Conservation (phyloP, 2,888 invertebrate species). For the Drosophila demipolita region DNA sequence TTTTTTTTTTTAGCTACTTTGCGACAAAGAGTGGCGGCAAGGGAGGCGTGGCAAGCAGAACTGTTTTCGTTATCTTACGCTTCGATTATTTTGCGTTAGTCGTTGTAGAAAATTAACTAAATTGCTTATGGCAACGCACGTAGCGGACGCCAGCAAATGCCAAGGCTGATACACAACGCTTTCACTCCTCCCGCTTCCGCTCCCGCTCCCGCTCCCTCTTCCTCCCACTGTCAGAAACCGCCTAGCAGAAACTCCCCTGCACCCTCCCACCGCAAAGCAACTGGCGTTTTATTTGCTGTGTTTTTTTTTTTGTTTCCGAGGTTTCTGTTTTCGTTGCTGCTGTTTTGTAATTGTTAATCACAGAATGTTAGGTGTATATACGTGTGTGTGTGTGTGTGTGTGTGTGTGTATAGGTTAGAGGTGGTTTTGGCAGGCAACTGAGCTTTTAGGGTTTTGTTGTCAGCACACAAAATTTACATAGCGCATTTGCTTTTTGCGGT, state of each 20-base stretch:
- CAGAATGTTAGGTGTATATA: slow-evolving; percentile 53
- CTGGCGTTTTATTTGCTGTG: slow-evolving; percentile 42
- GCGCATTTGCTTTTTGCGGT: slow-evolving; percentile 27
- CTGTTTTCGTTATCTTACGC: slow-evolving; percentile 67
- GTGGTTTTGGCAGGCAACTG: slow-evolving; percentile 1
- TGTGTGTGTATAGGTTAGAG: slow-evolving; percentile 7
- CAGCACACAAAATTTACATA: slow-evolving; percentile 52
- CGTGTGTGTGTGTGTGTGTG: slow-evolving; percentile 18
- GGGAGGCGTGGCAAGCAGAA: slow-evolving; percentile 20
- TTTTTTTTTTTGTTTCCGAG: slow-evolving; percentile 34
- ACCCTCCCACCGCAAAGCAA: background rate
- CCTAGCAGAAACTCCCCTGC: background rate
- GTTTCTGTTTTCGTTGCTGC: slow-evolving; percentile 52
- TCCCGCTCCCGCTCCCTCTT: background rate
- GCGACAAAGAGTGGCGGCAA: background rate
- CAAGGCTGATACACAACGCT: slow-evolving; percentile 19
- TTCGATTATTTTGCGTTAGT: slow-evolving; percentile 72
- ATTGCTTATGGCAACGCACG: slow-evolving; percentile 82
- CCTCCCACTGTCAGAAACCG: background rate
- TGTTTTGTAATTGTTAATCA: slow-evolving; percentile 76
- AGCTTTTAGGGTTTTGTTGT: slow-evolving; percentile 23
- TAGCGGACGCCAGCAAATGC: slow-evolving; percentile 55
- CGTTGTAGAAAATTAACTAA: slow-evolving; percentile 76
- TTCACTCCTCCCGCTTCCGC: background rate
- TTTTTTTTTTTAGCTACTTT: slow-evolving; percentile 12